Conservation (phyloP, 1,140 invertebrate genomes). For the Scaptodrosophila lebanonensis region DNA sequence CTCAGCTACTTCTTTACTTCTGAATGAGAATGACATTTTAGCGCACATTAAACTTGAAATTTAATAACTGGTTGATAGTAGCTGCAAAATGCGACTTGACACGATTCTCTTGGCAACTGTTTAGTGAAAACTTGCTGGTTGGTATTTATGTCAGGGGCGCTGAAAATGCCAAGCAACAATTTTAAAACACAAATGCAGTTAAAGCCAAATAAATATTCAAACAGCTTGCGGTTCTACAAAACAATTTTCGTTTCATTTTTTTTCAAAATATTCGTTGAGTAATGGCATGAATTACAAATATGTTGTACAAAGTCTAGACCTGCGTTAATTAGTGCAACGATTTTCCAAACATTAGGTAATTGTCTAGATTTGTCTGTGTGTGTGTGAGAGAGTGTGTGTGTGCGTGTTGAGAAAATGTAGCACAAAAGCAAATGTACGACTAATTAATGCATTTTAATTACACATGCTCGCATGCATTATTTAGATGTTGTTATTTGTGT, state of each 20-base stretch:
- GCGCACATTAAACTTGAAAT: no score
- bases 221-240: slow-evolving; percentile 41
- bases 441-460: slow-evolving; percentile 70
- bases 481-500: slow-evolving; percentile 36
- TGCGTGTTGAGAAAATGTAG: slow-evolving; percentile 43
- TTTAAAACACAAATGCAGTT: slow-evolving; percentile 16
- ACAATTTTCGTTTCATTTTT: background rate
- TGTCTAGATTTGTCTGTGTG: slow-evolving; percentile 19
- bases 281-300: slow-evolving; percentile 40
- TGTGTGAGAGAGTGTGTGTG: slow-evolving; percentile 13
- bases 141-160: slow-evolving; percentile 65
- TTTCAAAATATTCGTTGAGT: slow-evolving; percentile 38
- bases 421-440: slow-evolving; percentile 50
- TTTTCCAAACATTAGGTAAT: slow-evolving; percentile 51
- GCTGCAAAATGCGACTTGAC: slow-evolving; percentile 29
- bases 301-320: slow-evolving; percentile 24
- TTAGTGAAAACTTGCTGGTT: slow-evolving; percentile 50
- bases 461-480: slow-evolving; percentile 22
- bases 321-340: slow-evolving; percentile 20
- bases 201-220: slow-evolving; percentile 11
- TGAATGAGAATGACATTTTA: no score
- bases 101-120: slow-evolving; percentile 5
- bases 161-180: slow-evolving; percentile 1
- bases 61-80: slow-evolving; percentile 3
- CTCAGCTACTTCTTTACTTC: no score